Evolutionary conservation across 2,888 invertebrate genomes (phyloP).

Genomic region (Trachelus troglodyta): DNA sequence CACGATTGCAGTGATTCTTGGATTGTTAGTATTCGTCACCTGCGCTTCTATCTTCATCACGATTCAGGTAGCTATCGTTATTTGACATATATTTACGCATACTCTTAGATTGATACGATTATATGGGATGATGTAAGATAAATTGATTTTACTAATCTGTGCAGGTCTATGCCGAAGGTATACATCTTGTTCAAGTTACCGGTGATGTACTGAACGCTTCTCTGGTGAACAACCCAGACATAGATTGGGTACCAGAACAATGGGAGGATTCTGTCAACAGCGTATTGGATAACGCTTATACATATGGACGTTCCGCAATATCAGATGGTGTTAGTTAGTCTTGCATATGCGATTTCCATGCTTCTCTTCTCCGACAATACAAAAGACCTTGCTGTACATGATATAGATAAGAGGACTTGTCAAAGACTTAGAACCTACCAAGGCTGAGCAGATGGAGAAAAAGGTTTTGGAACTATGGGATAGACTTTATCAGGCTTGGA

Average conservation of each 20-base stretch:
- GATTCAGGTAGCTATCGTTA: conserved; percentile 72
- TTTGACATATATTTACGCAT: too few relatives aligned
- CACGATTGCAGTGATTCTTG: conserved; percentile 85
- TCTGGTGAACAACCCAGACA: conserved; percentile 88
- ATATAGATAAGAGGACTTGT: conserved; percentile 79
- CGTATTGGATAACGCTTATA: conserved; percentile 91
- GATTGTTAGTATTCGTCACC: conserved; percentile 83
- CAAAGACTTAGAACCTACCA: conserved; percentile 82
- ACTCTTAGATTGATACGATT: too few relatives aligned
- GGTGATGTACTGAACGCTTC: conserved; percentile 91
- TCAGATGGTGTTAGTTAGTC: conserved; percentile 78
- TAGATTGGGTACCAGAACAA: conserved; percentile 81
- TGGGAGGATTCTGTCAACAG: conserved; percentile 90
- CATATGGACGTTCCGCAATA: conserved; percentile 91
- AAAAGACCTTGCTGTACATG: not conserved
- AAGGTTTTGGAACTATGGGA: conserved; percentile 95
- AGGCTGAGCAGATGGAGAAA: conserved; percentile 84
- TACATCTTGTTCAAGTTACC: conserved; percentile 89
- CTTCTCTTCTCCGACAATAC: too few relatives aligned
- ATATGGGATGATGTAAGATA: too few relatives aligned
- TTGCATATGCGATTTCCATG: not conserved
- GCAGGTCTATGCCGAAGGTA: conserved; percentile 93
- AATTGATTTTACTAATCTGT: conserved; percentile 28
- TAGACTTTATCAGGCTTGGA: conserved; percentile 92
- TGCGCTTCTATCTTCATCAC: conserved; percentile 85